Evolutionary conservation across 2,797 vertebrate genomes (phyloP), one percentile per base, ranked within the genome.

Genomic region (Amblyopsis hoosieri): DNA sequence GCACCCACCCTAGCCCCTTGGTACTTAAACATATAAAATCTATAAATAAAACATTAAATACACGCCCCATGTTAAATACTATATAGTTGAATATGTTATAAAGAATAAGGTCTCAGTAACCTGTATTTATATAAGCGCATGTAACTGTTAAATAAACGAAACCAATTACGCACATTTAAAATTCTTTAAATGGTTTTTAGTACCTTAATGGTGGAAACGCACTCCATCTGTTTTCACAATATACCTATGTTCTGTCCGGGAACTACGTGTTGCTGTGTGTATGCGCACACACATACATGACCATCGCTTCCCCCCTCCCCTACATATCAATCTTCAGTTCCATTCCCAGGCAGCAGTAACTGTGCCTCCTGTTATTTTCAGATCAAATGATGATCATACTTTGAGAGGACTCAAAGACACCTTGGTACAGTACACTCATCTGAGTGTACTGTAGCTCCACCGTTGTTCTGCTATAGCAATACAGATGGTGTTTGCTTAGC

Each of bases 381-480:
- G 37, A 42, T 42, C 8, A 42, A 42, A 42, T 42, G 33, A 37
- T 37, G 37, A 70, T 29, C 52, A 42, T 15, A 53, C 52, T 66
- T 72, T 64, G 62, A 79, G 70, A 3, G 45, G 10, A 45, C 7
- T 45, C 12, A 11, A 17, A 13, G 15, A 51, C 51, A 51, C 7
- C 13, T 33, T 2, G 5, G 31, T 33, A 62, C 1, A 8, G 71
- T 77, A 42, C 49, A 15, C 52, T 73, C 80, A 58, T 64, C 23
- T 29, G 23, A 29, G 23, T 29, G 23, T 29, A 53, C 74, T 48
- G 66, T 69, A 61, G 80, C 74, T 64, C 68, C 69, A 69, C 69
- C 66, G 69, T 57, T 52, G 17, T n/a, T 57, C 69, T 78, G 55
- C 49, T 54, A 0, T 10, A 79, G 23, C 23, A 45, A 6, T n/a